A percentile compares a stretch with the other conserved stretches of the same genome.
Evolutionary conservation across 1,140 invertebrate species (phyloP).

Genomic region (Hycleus cichorii): DNA sequence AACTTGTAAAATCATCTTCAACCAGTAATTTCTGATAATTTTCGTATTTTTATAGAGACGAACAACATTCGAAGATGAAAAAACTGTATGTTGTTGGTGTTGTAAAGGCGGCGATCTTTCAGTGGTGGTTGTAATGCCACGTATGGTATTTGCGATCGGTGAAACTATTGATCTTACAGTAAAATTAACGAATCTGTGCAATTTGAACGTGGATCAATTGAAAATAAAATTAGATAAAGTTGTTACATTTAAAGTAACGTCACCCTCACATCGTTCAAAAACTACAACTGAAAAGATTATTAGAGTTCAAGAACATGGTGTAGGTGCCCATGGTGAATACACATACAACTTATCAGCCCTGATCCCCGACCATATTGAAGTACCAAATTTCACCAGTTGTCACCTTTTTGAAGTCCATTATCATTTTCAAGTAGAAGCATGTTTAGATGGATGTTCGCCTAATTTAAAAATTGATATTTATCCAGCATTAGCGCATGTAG

Average conservation of each 20-base stretch:
- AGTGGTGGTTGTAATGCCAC: slow-evolving; percentile 5
- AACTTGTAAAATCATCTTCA: too few relatives aligned
- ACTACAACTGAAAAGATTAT: neutral
- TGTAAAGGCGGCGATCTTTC: slow-evolving; percentile 6
- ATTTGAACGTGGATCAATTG: slow-evolving; percentile 8
- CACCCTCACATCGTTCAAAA: neutral
- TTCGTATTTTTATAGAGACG: neutral
- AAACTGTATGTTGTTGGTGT: slow-evolving; percentile 18
- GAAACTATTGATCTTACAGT: slow-evolving; percentile 8
- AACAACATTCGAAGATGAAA: slow-evolving; percentile 8
- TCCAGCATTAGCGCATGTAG: too few relatives aligned
- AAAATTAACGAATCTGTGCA: slow-evolving; percentile 10
- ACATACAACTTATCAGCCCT: slow-evolving; percentile 3
- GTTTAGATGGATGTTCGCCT: too few relatives aligned
- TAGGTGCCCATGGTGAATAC: slow-evolving; percentile 17
- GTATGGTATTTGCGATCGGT: slow-evolving; percentile 12
- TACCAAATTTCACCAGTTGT: slow-evolving; percentile 11
- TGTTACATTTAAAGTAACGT: slow-evolving; percentile 1
- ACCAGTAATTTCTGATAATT: too few relatives aligned
- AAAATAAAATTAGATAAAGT: slow-evolving; percentile 1
- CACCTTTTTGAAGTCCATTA: slow-evolving; percentile 11
- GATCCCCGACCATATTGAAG: neutral
- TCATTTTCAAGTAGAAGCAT: neutral
- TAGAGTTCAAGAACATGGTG: slow-evolving; percentile 3
- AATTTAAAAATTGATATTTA: too few relatives aligned